Evolutionary conservation across 2,113 vertebrate genomes (phyloP), one percentile per base, ranked within the genome.

Genomic region (Protomyctophum bolini): DNA sequence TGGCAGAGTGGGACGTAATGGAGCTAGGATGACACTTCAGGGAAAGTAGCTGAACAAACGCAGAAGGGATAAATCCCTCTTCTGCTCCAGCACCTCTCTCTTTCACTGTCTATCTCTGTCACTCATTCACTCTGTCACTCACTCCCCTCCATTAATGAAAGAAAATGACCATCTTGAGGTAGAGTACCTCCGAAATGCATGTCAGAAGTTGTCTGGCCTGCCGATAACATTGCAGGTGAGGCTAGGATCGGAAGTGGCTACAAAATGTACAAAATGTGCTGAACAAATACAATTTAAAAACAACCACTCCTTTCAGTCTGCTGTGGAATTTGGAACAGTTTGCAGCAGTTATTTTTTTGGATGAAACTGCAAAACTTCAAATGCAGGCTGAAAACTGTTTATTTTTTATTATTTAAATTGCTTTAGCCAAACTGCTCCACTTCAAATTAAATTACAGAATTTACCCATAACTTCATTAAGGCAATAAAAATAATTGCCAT

Each of bases 21-120:
- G 80, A 91, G 87, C 86, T 77, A 78, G 83, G 76, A 83, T 89
- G 80, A 84, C 86, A 86, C 86, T 89, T 81, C 75, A 87, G 76
- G 46, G 69, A 80, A 33, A 88, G 87, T 65, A 73, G 59, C 79
- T 73, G 66, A 60, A 80, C 86, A 85, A 76, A 83, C 68, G 62
- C 76, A 85, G 83, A 75, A 67, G 65, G 77, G 74, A 84, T 84
- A 71, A 86, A 83, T 78, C 63, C 61, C 75, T 70, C 78, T 86
- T 41, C 57, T 47, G 14, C 45, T 7, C 33, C 33, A 33, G 33
- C 33, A 33, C 33, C 15, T 11, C 29, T 10, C 72, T 50, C 58
- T 82, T 74, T 76, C 70, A 58, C 75, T 86, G 33, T 33, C 33
- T 33, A 33, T 33, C 33, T 2, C 33, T 33, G 2, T 33, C 33